Conservation (phyloP, 2,113 vertebrate genomes). For the Suricata suricatta region DNA sequence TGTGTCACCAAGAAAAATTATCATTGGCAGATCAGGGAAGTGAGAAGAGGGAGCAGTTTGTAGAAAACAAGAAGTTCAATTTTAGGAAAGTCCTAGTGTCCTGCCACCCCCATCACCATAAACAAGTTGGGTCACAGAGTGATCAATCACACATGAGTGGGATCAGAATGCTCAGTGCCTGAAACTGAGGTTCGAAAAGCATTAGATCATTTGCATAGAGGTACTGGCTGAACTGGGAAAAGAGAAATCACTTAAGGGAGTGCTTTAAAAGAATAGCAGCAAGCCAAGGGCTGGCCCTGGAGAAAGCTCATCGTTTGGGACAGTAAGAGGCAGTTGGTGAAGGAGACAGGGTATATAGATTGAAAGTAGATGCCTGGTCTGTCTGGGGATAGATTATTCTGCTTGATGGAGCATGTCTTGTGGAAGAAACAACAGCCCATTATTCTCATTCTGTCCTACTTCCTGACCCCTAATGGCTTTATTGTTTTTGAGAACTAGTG, state of each 20-base stretch:
- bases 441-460: background rate
- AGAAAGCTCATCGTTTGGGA: background rate
- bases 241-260: background rate
- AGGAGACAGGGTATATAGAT: background rate
- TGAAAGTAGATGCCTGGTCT: background rate
- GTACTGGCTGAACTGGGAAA: background rate
- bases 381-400: background rate
- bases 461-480: background rate
- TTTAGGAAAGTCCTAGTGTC: background rate
- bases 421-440: background rate
- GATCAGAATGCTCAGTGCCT: background rate
- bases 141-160: background rate
- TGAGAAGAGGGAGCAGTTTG: background rate
- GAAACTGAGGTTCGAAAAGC: background rate
- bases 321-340: background rate
- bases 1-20: slow-evolving; percentile 21
- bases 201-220: background rate
- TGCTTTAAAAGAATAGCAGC: background rate
- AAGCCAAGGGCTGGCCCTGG: background rate
- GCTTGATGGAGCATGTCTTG: background rate
- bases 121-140: background rate
- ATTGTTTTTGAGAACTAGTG: slow-evolving; percentile 22
- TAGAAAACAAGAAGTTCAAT: background rate
- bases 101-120: background rate
- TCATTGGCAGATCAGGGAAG: background rate